Base-by-base conservation (phyloP, 1,140 invertebrate species). In the Caligus rogercresseyi region DNA sequence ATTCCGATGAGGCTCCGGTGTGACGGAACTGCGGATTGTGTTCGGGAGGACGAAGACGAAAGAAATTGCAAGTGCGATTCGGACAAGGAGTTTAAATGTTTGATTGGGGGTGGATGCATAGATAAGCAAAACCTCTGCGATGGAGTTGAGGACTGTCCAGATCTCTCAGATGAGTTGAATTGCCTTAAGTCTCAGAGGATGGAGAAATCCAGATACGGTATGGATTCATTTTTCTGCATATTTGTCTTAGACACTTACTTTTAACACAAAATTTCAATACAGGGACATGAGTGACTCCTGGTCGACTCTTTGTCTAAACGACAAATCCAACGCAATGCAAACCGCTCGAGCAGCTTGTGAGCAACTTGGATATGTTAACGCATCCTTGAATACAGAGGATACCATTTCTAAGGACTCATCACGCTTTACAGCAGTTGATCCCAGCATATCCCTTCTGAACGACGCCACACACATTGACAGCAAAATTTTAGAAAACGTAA, bases 1-100 rank as follows among this genome's bases (percentile, higher is more conserved):
- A 76, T 76, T 56, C 78, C 79, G 65, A 76, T 78, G 62, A 66
- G 73, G 1, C 70, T 69, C 54, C 70, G 74, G 26, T 60, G 57
- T 19, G 26, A 60, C 43, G 57, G 57, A 14, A 60, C 2, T 2
- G 13, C 23, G 18, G 57, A 60, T 43, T 60, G 57, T 43, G 18
- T 18, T 3, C 7, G 31, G n/a, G 16, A 25, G 18, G 57, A 25
- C 2, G 24, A 60, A 43, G 57, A 60, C 21, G 57, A 60, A 25
- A 15, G 18, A 18, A 31, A 60, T 53, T 60, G 57, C 24, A 43
- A 2, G 1, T 60, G 57, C 21, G 26, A 18, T 4, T 11, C 4
- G 3, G 57, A 43, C 3, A 11, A 7, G n/a, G 14, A 60, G 19
- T 60, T 60, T 25, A 20, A 31, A 60, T 60, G 57, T 25, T n/a